phyloP scores from a whole-genome alignment of 2,113 vertebrate species.

The Ginglymostoma cirratum region DNA sequence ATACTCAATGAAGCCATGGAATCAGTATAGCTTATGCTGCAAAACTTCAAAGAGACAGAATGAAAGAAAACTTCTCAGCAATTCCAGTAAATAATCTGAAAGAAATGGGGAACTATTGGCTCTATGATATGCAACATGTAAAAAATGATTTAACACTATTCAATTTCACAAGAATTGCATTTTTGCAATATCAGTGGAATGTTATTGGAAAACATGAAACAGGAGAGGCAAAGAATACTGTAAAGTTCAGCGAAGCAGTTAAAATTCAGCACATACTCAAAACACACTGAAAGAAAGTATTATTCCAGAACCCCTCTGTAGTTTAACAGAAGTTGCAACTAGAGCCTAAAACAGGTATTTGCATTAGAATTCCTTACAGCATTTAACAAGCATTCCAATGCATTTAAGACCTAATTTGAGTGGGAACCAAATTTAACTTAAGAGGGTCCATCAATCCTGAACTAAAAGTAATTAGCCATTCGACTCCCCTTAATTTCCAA shows the following conservation, averaged over 20 bases:
- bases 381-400: constrained; percentile 10
- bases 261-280: neutral
- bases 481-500: neutral
- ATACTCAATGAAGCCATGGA: neutral
- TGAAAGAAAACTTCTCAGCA: neutral
- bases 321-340: neutral
- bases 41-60: neutral
- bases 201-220: neutral
- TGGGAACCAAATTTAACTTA: constrained; percentile 12
- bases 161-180: neutral
- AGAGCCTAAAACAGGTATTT: neutral
- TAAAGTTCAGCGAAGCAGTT: neutral
- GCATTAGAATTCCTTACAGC: neutral
- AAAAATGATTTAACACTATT: neutral
- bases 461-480: neutral
- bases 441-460: constrained; percentile 4
- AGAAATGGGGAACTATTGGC: neutral
- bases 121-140: neutral
- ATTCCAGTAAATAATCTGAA: neutral
- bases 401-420: neutral
- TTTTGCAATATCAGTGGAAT: neutral
- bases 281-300: neutral
- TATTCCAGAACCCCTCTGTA: neutral
- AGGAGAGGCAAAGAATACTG: neutral
- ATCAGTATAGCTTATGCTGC: neutral